Percentiles rank a stretch among this genome's conserved stretches.
These are phyloP conservation scores for Corella eumyota DNA, from an alignment of 23 tunicate genomes.

Conservation along the genomic window DNA sequence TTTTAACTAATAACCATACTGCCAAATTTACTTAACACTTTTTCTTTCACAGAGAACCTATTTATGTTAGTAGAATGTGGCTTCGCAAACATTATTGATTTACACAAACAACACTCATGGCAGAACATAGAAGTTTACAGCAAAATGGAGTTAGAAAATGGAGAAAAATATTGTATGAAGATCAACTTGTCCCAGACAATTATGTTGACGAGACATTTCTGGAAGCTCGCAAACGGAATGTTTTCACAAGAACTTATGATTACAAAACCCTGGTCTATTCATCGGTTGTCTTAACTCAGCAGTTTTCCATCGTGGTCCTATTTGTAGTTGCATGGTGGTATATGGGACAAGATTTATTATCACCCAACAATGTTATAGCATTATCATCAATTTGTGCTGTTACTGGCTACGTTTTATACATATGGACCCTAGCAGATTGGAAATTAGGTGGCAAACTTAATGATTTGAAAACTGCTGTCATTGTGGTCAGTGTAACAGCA, in stretches of 20 bases:
- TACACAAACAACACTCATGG: too few species aligned
- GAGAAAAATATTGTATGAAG: constrained; percentile 59
- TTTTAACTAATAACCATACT: too few species aligned
- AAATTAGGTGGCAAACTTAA: not conserved
- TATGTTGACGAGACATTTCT: constrained; percentile 59
- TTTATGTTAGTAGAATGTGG: too few species aligned
- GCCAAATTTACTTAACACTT: too few species aligned
- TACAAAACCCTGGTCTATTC: constrained; percentile 35
- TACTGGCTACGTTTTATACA: constrained; percentile 18
- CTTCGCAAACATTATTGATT: too few species aligned
- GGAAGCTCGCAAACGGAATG: constrained; percentile 32
- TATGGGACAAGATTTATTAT: constrained; percentile 24
- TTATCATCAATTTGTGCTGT: constrained; percentile 4
- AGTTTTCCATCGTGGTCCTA: constrained; percentile 41
- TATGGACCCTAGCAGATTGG: not conserved
- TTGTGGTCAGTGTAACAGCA: constrained; percentile 47
- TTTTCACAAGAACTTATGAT: constrained; percentile 23
- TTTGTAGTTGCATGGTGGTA: constrained; percentile 65
- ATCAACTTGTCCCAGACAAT: constrained; percentile 73
- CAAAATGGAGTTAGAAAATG: too few species aligned
- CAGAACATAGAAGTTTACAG: too few species aligned
- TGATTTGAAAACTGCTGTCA: constrained; percentile 32
- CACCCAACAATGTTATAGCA: constrained; percentile 19
- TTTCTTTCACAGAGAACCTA: too few species aligned
- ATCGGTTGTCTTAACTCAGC: constrained; percentile 50